A percentile compares a stretch with the other conserved stretches of the same genome.
These are phyloP conservation scores for Heliconius himera DNA, from an alignment of 1,140 invertebrate species.

Conservation along the genomic window DNA sequence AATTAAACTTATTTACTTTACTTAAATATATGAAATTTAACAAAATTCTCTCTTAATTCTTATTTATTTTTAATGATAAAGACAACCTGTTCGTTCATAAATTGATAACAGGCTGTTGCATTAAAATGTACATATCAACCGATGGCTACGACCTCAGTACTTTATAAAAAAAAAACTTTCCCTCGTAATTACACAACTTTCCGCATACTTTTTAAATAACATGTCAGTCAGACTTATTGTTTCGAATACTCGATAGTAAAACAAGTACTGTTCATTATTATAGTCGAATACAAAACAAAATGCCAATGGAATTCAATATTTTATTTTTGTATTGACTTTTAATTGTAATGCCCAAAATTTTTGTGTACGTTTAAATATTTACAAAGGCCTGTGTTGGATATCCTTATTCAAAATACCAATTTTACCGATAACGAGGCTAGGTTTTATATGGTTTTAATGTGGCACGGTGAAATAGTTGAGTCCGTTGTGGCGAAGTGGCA, in stretches of 20 bases:
- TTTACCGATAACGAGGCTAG: no score
- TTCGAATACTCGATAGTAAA: neutral
- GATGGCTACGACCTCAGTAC: slow-evolving; percentile 3
- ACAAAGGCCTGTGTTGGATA: neutral
- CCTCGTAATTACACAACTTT: neutral
- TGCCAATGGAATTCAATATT: neutral
- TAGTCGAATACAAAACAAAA: neutral
- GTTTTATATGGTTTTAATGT: no score
- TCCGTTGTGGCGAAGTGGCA: no score
- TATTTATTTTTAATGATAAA: slow-evolving; percentile 26
- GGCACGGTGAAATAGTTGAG: no score
- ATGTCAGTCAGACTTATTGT: slow-evolving; percentile 1
- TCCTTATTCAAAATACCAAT: neutral
- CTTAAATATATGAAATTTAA: neutral
- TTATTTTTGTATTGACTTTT: neutral
- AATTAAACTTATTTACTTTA: neutral
- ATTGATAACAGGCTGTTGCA: slow-evolving; percentile 24
- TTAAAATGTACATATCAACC: slow-evolving; percentile 29
- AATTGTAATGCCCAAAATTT: neutral
- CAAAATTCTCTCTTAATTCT: neutral
- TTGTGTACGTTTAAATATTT: neutral
- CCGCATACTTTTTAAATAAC: neutral
- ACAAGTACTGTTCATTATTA: neutral
- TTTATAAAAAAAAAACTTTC: neutral
- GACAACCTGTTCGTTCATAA: slow-evolving; percentile 32